Conservation (phyloP, 2,797 vertebrate species). For the Chaetophractus vellerosus region DNA sequence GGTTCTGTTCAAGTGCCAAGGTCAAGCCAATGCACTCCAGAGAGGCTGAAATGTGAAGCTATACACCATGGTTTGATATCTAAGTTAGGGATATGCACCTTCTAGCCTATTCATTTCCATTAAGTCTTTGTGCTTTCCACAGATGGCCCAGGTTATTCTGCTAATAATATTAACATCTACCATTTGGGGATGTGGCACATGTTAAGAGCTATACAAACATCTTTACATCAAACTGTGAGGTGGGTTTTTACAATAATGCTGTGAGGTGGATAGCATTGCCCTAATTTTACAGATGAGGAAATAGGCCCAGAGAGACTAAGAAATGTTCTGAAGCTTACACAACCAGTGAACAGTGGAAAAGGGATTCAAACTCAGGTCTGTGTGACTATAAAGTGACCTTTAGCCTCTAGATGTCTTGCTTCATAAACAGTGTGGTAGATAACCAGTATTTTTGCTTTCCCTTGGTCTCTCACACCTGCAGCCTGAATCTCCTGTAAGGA, state of each 20-base stretch:
- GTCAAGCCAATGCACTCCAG: neutral
- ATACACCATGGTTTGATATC: neutral
- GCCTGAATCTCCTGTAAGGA: conserved; percentile 34
- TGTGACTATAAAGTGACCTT: conserved; percentile 11
- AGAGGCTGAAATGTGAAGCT: neutral
- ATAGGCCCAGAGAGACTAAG: neutral
- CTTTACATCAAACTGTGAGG: neutral
- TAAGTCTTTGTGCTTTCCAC: neutral
- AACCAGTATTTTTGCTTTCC: conserved; percentile 3
- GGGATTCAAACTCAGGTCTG: neutral
- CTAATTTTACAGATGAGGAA: conserved; percentile 48
- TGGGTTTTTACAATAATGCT: conserved; percentile 39
- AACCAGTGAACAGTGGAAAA: neutral
- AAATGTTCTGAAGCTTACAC: conserved; percentile 26
- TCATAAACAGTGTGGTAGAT: neutral
- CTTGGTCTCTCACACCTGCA: neutral
- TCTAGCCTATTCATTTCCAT: neutral
- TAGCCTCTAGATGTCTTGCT: neutral
- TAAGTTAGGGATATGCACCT: neutral
- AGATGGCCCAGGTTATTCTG: neutral
- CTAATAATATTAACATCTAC: neutral
- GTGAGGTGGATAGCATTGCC: neutral
- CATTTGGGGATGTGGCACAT: neutral
- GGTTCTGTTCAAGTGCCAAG: neutral
- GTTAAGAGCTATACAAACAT: neutral